Conservation (phyloP, 2,888 invertebrate species). For the Apocheima hispidaria region DNA sequence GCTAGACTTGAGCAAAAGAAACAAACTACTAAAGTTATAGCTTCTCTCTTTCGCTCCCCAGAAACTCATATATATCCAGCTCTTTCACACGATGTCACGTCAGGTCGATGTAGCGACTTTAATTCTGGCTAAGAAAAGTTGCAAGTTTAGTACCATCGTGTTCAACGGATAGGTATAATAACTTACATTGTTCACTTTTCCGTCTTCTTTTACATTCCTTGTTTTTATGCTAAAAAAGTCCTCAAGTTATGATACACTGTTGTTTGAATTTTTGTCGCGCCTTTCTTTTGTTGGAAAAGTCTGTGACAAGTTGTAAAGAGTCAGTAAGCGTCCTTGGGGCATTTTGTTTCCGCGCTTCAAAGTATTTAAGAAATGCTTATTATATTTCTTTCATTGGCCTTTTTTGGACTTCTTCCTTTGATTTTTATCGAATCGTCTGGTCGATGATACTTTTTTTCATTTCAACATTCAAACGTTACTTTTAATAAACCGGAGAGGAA, state of each 20-base stretch:
- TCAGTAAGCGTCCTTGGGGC: conserved; percentile 24
- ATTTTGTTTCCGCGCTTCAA: conserved; percentile 20
- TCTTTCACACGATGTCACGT: too few relatives aligned
- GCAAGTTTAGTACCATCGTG: too few relatives aligned
- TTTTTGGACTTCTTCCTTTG: conserved; percentile 16
- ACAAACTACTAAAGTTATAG: too few relatives aligned
- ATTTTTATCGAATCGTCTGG: conserved; percentile 16
- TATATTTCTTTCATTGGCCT: conserved; percentile 14
- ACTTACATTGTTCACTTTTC: not conserved
- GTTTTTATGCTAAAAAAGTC: not conserved
- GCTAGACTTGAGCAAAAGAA: too few relatives aligned
- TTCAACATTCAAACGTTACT: not conserved
- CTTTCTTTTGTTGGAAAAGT: conserved; percentile 37
- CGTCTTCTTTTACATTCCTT: not conserved
- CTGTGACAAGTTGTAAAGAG: conserved; percentile 23
- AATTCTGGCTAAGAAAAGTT: too few relatives aligned
- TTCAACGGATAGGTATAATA: not conserved
- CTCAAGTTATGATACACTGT: conserved; percentile 25
- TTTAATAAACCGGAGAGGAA: not conserved
- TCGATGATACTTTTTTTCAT: conserved; percentile 1
- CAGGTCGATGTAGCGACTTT: too few relatives aligned
- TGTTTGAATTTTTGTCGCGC: conserved; percentile 36
- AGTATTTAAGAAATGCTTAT: conserved; percentile 30
- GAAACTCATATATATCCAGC: too few relatives aligned
- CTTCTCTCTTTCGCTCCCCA: too few relatives aligned